These are phyloP conservation scores for Salvator merianae DNA, from an alignment of 2,113 vertebrate genomes.

Conservation along the genomic window DNA sequence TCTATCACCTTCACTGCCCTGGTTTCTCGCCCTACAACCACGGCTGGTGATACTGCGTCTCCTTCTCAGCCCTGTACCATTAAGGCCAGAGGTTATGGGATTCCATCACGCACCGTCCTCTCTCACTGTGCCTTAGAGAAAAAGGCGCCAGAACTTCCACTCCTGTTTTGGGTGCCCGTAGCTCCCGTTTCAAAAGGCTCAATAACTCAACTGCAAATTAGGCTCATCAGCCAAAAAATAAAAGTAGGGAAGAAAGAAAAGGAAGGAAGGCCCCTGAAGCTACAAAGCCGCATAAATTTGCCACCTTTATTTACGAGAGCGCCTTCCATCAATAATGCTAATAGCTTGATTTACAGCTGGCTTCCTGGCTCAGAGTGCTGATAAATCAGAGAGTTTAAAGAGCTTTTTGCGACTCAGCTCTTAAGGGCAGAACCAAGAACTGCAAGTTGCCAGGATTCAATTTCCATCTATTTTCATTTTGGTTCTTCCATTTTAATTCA, in stretches of 20 bases:
- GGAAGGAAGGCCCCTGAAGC: constrained; percentile 21
- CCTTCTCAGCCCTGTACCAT: background rate
- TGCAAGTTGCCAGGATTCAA: constrained; percentile 28
- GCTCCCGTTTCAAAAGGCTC: fast-evolving
- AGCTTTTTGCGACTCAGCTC: constrained; percentile 47
- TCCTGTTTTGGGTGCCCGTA: fast-evolving
- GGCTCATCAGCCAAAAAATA: background rate
- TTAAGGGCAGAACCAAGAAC: constrained; percentile 41
- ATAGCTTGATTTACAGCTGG: background rate
- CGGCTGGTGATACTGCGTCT: background rate
- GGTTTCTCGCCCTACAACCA: background rate
- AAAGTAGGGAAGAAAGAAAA: constrained; percentile 9
- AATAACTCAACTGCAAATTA: background rate
- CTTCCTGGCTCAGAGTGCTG: constrained; percentile 15
- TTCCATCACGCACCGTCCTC: no score
- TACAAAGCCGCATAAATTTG: fast-evolving
- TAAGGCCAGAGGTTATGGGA: background rate
- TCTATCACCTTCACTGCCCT: background rate
- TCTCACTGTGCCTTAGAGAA: background rate
- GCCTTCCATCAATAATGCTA: constrained; percentile 32
- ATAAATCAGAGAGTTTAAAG: constrained; percentile 28
- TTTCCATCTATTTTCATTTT: constrained; percentile 49
- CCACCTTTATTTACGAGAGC: constrained; percentile 29
- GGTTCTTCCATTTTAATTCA: constrained; percentile 1
- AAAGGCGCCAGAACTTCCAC: background rate